Percentiles rank a stretch among this genome's conserved stretches.
phyloP scores from a whole-genome alignment of 1,140 invertebrate species.

The Anastrepha ludens region DNA sequence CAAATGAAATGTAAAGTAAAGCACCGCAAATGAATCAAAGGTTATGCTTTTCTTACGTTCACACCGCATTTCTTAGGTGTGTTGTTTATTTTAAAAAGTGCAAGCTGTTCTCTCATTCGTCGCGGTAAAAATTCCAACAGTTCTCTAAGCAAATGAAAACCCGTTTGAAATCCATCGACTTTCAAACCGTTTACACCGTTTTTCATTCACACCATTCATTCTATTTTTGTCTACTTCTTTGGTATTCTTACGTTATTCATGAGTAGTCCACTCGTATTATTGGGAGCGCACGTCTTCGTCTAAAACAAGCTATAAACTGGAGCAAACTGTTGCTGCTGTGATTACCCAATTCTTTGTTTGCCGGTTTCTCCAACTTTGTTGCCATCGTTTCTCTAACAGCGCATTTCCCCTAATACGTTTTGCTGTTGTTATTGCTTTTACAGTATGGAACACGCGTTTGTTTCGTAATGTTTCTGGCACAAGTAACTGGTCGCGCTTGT shows the following conservation, averaged over 20 bases:
- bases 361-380: slow-evolving; percentile 1
- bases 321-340: slow-evolving; percentile 27
- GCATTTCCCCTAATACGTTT: not conserved
- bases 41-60: not conserved
- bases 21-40: not conserved
- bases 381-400: not conserved
- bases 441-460: slow-evolving; percentile 5
- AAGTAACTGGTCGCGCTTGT: not conserved
- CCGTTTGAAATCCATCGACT: not conserved
- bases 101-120: not conserved
- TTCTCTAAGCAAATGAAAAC: not conserved
- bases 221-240: not conserved
- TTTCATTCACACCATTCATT: not conserved
- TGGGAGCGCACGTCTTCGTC: not conserved
- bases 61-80: not conserved
- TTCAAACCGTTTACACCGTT: slow-evolving; percentile 4
- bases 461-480: slow-evolving; percentile 43
- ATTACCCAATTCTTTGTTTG: slow-evolving; percentile 33
- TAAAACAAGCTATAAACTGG: slow-evolving; percentile 7
- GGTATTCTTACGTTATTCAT: not conserved
- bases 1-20: not conserved
- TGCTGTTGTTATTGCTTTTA: not conserved
- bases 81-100: not conserved
- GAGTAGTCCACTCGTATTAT: not conserved
- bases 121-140: not conserved